Evolutionary conservation across 2,797 vertebrate species (phyloP).

Genomic region (Staurois parvus): DNA sequence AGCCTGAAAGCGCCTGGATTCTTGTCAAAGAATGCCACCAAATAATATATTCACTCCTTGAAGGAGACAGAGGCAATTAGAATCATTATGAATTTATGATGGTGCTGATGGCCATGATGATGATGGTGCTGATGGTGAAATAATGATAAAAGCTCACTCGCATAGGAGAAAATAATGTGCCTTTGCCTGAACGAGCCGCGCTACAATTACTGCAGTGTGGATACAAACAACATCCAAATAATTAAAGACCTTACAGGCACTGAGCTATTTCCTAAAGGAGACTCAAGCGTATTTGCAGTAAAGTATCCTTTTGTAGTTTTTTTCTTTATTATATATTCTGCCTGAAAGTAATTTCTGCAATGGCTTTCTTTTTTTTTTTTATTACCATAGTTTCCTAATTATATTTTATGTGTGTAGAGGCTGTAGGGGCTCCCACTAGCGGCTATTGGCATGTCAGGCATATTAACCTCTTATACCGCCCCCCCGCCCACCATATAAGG

Average conservation of each 20-base stretch:
- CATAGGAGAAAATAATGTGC: constrained; percentile 46
- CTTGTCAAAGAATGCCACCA: constrained; percentile 60
- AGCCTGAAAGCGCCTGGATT: constrained; percentile 61
- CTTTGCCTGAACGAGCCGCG: constrained; percentile 44
- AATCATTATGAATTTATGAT: constrained; percentile 59
- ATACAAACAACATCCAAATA: constrained; percentile 28
- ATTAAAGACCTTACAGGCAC: constrained; percentile 14
- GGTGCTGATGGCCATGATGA: constrained; percentile 52
- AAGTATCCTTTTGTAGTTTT: not conserved
- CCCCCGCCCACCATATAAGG: too few species aligned
- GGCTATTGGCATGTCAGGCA: not conserved
- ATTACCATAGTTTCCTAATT: not conserved
- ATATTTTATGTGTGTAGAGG: not conserved
- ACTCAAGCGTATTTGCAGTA: not conserved
- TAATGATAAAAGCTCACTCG: constrained; percentile 52
- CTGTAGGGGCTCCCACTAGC: not conserved
- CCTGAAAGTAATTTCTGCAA: not conserved
- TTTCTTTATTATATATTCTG: not conserved
- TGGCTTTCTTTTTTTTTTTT: not conserved
- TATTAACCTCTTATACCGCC: not conserved
- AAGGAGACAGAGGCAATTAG: constrained; percentile 59
- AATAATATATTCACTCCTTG: constrained; percentile 60
- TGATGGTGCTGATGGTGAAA: constrained; percentile 52
- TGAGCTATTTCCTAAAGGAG: not conserved
- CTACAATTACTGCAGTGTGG: constrained; percentile 19